Evolutionary conservation across 2,888 invertebrate species (phyloP).

Genomic region (Pristionchus japonicus): DNA sequence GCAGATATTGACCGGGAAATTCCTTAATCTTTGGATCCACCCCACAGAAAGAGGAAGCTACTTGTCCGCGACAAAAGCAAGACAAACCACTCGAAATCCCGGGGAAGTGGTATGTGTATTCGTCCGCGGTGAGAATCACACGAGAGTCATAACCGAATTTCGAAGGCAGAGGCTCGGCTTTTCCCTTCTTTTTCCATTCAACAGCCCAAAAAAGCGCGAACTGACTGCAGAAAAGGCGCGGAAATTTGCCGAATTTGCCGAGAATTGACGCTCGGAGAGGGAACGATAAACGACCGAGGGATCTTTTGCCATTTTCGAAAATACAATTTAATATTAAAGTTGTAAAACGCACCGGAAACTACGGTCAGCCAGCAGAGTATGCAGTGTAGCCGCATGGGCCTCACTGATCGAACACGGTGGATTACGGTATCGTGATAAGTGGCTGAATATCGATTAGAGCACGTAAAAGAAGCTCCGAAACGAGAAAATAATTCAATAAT

Average conservation of each 20-base stretch:
- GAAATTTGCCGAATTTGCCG: slow-evolving; percentile 45
- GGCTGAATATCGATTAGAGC: neutral
- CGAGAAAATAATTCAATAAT: neutral
- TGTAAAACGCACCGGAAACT: neutral
- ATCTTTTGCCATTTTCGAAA: neutral
- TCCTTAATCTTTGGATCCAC: too few species aligned
- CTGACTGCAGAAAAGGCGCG: slow-evolving; percentile 87
- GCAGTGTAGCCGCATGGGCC: slow-evolving; percentile 30
- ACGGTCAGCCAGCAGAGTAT: neutral
- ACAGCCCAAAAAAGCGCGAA: slow-evolving; percentile 82
- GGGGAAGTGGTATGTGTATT: neutral
- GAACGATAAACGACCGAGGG: neutral
- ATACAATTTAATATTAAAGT: neutral
- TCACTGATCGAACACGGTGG: neutral
- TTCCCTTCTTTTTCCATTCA: neutral
- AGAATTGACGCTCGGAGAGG: neutral
- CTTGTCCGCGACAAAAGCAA: neutral
- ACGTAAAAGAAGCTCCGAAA: neutral
- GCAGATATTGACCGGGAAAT: too few species aligned
- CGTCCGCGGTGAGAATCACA: neutral
- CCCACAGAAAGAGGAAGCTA: neutral
- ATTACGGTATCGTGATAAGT: slow-evolving; percentile 14
- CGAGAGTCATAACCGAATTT: slow-evolving; percentile 15
- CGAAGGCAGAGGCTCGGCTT: neutral
- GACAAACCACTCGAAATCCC: neutral